Evolutionary conservation across 2,888 invertebrate species (phyloP).

Genomic region (Archips crataeganus): DNA sequence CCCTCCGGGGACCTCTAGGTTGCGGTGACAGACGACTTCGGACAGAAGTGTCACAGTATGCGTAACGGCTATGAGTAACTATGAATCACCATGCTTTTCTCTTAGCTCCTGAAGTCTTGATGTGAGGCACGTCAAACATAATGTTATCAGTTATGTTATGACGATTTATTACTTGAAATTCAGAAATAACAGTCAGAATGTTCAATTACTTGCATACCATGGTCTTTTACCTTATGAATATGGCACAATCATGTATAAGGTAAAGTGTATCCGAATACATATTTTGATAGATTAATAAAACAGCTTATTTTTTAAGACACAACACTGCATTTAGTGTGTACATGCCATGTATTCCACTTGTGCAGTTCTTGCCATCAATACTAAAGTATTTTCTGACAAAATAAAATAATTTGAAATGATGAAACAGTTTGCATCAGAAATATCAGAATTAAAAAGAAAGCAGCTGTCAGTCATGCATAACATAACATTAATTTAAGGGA

Average conservation of each 20-base stretch:
- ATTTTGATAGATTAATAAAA: not conserved
- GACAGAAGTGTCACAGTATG: not conserved
- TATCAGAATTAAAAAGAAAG: not conserved
- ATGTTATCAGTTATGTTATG: constrained; percentile 20
- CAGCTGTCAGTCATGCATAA: not conserved
- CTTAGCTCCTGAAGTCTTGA: constrained; percentile 26
- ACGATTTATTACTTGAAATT: constrained; percentile 18
- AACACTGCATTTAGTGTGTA: not conserved
- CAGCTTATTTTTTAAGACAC: not conserved
- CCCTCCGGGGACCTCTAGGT: constrained; percentile 45
- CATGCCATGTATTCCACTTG: not conserved
- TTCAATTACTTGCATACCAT: not conserved
- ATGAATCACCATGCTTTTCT: constrained; percentile 41
- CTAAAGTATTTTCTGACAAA: not conserved
- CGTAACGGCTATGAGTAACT: constrained; percentile 15
- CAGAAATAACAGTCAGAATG: not conserved
- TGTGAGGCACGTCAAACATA: constrained; percentile 16
- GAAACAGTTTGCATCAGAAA: not conserved
- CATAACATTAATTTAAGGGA: constrained; percentile 5
- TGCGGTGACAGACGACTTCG: not conserved
- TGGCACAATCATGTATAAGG: not conserved
- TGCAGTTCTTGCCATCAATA: not conserved
- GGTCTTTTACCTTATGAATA: not conserved
- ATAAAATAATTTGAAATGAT: not conserved
- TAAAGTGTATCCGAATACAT: not conserved